Evolutionary conservation across 2,113 vertebrate genomes (phyloP).

Genomic region (Passerina amoena): DNA sequence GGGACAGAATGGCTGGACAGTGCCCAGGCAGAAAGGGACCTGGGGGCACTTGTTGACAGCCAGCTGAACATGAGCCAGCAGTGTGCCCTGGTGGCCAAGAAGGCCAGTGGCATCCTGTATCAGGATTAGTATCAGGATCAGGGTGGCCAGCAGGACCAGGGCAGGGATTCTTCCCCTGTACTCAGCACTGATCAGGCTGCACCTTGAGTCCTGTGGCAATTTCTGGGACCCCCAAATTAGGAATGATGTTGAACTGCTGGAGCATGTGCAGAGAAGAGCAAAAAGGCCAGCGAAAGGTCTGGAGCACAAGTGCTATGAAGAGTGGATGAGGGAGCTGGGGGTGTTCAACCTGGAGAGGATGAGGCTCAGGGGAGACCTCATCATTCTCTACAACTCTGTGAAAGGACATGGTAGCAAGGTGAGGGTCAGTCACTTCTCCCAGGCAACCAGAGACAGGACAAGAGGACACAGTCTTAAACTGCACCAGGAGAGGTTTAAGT

Average conservation of each 20-base stretch:
- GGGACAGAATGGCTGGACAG: not conserved
- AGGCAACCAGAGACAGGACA: not conserved
- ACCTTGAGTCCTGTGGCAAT: not conserved
- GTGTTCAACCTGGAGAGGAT: fast-evolving
- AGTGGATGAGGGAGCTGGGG: not conserved
- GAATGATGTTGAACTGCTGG: not conserved
- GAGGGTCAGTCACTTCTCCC: too few relatives aligned
- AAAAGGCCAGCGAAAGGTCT: not conserved
- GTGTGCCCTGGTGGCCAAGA: not conserved
- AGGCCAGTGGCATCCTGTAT: not conserved
- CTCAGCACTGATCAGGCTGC: fast-evolving
- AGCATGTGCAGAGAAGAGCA: not conserved
- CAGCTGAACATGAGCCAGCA: fast-evolving
- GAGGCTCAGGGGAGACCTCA: not conserved
- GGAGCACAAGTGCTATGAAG: not conserved
- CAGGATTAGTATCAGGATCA: too few relatives aligned
- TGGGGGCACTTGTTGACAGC: fast-evolving
- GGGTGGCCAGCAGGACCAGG: not conserved
- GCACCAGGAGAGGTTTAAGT: not conserved
- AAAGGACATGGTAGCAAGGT: not conserved
- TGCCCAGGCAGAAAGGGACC: not conserved
- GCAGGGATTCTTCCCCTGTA: not conserved
- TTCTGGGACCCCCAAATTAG: not conserved
- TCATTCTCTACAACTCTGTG: too few relatives aligned
- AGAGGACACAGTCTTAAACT: not conserved